Base-by-base conservation (phyloP, 2,888 invertebrate species). In the Elegia similella region DNA sequence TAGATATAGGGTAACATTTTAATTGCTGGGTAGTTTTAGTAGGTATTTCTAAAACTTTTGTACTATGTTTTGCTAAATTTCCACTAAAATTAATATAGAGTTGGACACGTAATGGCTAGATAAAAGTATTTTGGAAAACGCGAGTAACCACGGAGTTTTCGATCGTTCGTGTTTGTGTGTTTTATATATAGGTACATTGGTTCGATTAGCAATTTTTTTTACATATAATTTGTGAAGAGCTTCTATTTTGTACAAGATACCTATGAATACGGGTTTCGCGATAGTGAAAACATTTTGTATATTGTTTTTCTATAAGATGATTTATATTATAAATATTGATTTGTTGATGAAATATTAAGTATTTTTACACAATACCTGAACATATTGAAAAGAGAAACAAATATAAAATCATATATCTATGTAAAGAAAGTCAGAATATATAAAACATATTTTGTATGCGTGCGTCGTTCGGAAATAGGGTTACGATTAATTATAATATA, bases 21-120 rank as follows among this genome's bases (percentile, higher is more conserved):
- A 78, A 81, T 88, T 82, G 89, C 89, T 89, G 90, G 82, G 88
- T 90, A 91, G 90, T 74, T 69, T 83, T 82, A 76, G 86, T 88
- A 85, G 86, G 75, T 87, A 89, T 90, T 89, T 88, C 88, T 89
- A 88, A 88, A 90, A 88, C 80, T 90, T 90, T 90, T 91, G 83
- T 91, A 91, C 90, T 90, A 89, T 90, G 90, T 91, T 91, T 91
- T 90, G 91, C 91, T 79, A 91, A 90, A 89, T 89, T 89, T 90
- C 90, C 90, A 91, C 90, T 88, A 84, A 86, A 84, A 78, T 70
- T 72, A 73, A 79, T 73, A 86, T 88, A 88, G 88, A 84, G 80
- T 86, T 84, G 88, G 82, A 87, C 90, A 90, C 90, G 75, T 83
- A 84, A 85, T 68, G 69, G 68, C 76, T 86, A 87, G 85, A 52